Conservation (phyloP, 2,888 invertebrate genomes). For the Tipula unca region DNA sequence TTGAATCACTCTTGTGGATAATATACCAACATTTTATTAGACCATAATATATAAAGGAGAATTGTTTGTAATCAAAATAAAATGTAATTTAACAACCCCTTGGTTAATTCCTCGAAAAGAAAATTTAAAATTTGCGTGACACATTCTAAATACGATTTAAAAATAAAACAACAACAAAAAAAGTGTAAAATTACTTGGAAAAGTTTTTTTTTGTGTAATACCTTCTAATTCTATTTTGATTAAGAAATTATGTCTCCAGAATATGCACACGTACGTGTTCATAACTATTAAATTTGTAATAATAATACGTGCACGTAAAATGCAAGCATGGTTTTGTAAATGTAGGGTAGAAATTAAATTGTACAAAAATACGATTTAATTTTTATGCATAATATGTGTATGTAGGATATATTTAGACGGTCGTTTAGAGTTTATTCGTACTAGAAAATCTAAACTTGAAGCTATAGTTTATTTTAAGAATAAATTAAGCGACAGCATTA, state of each 20-base stretch:
- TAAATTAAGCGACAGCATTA: too few species aligned
- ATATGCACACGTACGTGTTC: background rate
- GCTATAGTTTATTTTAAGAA: too few species aligned
- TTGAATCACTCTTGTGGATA: too few species aligned
- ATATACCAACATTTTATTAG: background rate
- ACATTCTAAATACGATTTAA: background rate
- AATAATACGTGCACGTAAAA: background rate
- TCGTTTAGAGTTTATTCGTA: too few species aligned
- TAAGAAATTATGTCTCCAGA: constrained; percentile 1
- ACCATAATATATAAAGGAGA: too few species aligned
- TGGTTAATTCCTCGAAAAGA: background rate
- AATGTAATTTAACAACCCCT: background rate
- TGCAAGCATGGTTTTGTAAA: background rate
- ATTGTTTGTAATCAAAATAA: background rate
- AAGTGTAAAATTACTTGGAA: background rate
- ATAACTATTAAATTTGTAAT: background rate
- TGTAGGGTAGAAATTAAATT: background rate
- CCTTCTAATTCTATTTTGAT: background rate
- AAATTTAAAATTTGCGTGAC: background rate
- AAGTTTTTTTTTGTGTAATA: background rate
- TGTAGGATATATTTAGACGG: too few species aligned
- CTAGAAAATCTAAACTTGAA: too few species aligned
- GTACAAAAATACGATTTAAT: background rate
- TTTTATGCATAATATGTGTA: too few species aligned
- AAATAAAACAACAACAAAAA: background rate